A percentile compares a stretch with the other conserved stretches of the same genome.
These are phyloP conservation scores for Araneus ventricosus DNA, from an alignment of 1,140 invertebrate species.

Conservation along the genomic window DNA sequence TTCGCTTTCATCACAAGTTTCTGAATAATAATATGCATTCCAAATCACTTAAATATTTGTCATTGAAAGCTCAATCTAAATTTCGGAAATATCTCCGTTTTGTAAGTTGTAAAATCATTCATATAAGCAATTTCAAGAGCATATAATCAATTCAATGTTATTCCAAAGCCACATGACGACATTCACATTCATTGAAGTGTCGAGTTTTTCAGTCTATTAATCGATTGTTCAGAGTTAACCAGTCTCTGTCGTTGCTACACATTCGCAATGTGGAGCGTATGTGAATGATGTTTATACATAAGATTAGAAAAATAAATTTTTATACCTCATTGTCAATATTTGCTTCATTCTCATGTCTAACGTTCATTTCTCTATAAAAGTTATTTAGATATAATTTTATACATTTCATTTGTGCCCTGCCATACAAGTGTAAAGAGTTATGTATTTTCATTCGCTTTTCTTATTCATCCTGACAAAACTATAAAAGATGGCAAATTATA, in stretches of 20 bases:
- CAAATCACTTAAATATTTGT: no score
- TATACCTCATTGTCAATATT: conserved; percentile 9
- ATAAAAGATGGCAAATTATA: no score
- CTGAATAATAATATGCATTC: no score
- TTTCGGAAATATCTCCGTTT: no score
- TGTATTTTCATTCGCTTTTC: not conserved
- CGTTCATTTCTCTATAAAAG: not conserved
- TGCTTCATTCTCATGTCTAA: not conserved
- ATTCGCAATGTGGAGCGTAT: not conserved
- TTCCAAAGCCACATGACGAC: no score
- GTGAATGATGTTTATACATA: conserved; percentile 20
- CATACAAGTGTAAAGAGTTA: not conserved
- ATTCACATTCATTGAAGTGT: not conserved
- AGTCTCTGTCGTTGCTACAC: not conserved
- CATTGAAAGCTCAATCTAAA: no score
- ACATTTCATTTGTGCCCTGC: no score
- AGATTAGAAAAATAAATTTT: not conserved
- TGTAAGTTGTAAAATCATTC: no score
- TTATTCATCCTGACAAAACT: no score
- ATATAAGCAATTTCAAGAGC: no score
- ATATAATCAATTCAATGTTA: no score
- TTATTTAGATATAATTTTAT: not conserved
- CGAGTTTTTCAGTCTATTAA: not conserved
- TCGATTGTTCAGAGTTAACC: not conserved
- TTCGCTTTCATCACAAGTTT: no score